Percentiles rank a stretch among this genome's conserved stretches.
Evolutionary conservation across 1,140 invertebrate genomes (phyloP).

Genomic region (Drosophila persimilis): DNA sequence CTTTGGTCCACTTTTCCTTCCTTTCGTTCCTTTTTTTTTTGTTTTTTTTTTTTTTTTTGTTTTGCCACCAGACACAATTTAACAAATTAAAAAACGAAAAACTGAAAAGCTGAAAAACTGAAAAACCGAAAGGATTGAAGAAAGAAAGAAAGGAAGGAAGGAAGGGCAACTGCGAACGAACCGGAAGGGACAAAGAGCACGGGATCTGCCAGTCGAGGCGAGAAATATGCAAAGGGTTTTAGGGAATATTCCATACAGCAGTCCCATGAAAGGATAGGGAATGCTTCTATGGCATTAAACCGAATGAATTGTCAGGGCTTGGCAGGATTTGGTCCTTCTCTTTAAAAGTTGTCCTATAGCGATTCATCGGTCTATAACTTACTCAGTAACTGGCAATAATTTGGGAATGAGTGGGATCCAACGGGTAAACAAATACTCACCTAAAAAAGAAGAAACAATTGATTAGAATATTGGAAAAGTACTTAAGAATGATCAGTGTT

Average conservation of each 20-base stretch:
- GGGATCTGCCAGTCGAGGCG: slow-evolving; percentile 43
- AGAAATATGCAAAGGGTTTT: slow-evolving; percentile 50
- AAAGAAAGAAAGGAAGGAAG: slow-evolving; percentile 9
- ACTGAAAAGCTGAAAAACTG: slow-evolving; percentile 1
- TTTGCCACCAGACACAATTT: slow-evolving; percentile 65
- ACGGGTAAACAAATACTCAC: slow-evolving; percentile 45
- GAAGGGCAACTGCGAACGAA: slow-evolving; percentile 40
- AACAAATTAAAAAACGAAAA: slow-evolving; percentile 69
- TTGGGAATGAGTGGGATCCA: not conserved
- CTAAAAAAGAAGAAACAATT: slow-evolving; percentile 14
- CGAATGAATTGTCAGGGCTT: too few relatives aligned
- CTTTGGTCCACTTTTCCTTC: slow-evolving; percentile 14
- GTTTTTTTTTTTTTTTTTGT: not conserved
- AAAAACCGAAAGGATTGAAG: slow-evolving; percentile 41
- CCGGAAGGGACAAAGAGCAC: slow-evolving; percentile 62
- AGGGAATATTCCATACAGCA: slow-evolving; percentile 37
- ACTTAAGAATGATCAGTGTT: not conserved
- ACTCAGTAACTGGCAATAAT: slow-evolving; percentile 5
- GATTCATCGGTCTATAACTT: slow-evolving; percentile 5
- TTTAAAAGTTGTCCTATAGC: too few relatives aligned
- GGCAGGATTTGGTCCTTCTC: too few relatives aligned
- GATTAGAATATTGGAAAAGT: too few relatives aligned
- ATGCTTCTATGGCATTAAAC: too few relatives aligned
- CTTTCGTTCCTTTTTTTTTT: not conserved
- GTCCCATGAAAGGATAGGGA: too few relatives aligned